A percentile compares a stretch with the other conserved stretches of the same genome.
Conservation (phyloP, 2,113 vertebrate genomes). For the Corythaixoides concolor region DNA sequence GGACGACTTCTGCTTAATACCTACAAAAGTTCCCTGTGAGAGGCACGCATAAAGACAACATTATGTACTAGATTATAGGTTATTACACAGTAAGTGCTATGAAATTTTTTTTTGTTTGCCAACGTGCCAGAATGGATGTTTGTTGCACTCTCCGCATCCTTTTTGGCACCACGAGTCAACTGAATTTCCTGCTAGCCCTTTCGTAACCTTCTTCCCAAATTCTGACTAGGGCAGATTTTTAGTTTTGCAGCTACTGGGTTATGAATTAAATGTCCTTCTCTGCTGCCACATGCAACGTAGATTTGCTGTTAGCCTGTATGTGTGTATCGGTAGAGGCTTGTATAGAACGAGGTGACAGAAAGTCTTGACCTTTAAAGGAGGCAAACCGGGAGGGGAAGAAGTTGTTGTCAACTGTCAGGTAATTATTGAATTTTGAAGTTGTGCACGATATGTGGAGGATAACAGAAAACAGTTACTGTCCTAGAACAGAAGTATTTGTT, state of each 20-base stretch:
- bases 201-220: not conserved
- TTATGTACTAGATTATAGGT: conserved; percentile 7
- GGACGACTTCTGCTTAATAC: not conserved
- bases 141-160: not conserved
- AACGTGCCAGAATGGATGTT: not conserved
- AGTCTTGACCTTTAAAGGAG: not conserved
- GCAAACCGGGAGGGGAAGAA: not conserved
- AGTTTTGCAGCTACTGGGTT: not conserved
- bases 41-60: conserved; percentile 64
- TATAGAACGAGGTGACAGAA: not conserved
- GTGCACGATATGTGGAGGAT: not conserved
- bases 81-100: not conserved
- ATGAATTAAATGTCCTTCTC: not conserved
- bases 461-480: not conserved
- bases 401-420: not conserved
- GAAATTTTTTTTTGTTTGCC: not conserved
- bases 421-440: not conserved
- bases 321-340: not conserved
- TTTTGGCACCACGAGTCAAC: not conserved
- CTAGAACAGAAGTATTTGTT: not conserved
- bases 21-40: not conserved
- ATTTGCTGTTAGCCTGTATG: not conserved
- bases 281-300: accelerated
- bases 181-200: not conserved
- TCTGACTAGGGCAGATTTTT: not conserved